Base-by-base conservation (phyloP, 2,888 invertebrate genomes). In the Cantharis lateralis region DNA sequence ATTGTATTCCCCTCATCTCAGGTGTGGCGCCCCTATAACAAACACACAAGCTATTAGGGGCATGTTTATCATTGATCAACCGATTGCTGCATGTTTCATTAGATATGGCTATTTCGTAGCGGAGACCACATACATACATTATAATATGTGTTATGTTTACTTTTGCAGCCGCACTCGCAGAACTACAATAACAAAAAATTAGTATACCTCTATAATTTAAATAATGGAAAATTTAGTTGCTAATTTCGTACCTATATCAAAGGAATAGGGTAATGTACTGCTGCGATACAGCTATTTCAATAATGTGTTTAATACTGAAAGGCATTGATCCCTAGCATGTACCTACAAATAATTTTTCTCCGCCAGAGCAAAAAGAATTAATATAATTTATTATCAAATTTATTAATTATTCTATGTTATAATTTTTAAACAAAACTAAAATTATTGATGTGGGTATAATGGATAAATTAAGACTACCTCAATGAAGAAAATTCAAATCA, bases 51-150 rank as follows among this genome's bases (percentile, higher is more conserved):
- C 79, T 77, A 79, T 79, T 79, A 79, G 72, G 79, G 64, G 77
- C 62, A 77, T 75, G 79, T 77, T 79, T 79, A 79, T 79, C 79
- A 75, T 79, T 77, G 79, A 79, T 79, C 79, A 79, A 79, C 75
- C 77, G 66, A 71, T 72, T 72, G 75, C 78, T 75, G 73, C 48
- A 78, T 78, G 73, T 78, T 78, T 75, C 78, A 78, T 78, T 78
- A 78, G 78, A 76, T 78, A 76, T 73, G 75, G 68, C 78, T 78
- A 73, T 73, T 71, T 74, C 18, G 66, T 73, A 74, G 76, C 7
- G 7, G 7, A 71, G 75, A 66, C 18, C 61, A 72, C 72, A 68
- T 63, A 78, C 72, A 70, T 72, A 71, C 73, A 73, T 13, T 48
- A 48, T 20, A 20, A 20, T 20, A 20, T 3, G 20, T 20, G n/a